Percentiles rank a stretch among this genome's conserved stretches.
phyloP scores from a whole-genome alignment of 2,888 invertebrate species.

The Xanthostigma xanthostigma region DNA sequence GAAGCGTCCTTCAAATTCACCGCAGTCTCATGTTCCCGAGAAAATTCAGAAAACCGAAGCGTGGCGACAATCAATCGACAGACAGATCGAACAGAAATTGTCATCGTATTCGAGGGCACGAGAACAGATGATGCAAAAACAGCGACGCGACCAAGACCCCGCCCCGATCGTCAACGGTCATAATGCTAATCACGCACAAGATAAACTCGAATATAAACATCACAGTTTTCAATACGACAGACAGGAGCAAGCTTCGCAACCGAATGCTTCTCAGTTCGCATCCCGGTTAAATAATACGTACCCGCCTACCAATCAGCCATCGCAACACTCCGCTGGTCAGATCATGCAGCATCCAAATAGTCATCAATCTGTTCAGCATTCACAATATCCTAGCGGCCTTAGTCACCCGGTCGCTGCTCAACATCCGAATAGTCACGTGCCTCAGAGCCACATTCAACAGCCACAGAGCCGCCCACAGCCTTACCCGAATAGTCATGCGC shows the following conservation, averaged over 20 bases:
- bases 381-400: no score
- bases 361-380: no score
- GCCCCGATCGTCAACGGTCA: no score
- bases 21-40: constrained; percentile 20
- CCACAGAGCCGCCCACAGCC: not conserved
- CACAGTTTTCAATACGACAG: constrained; percentile 10
- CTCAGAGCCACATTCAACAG: not conserved
- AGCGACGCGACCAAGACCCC: constrained; percentile 8
- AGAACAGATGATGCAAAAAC: constrained; percentile 17
- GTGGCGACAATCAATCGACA: constrained; percentile 37
- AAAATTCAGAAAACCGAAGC: constrained; percentile 35
- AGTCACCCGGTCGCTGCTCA: constrained; percentile 6
- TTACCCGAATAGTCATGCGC: not conserved
- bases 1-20: no score
- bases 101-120: constrained; percentile 23
- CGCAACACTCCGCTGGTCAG: no score
- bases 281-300: no score
- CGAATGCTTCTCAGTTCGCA: constrained; percentile 7
- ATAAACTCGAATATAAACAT: constrained; percentile 6
- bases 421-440: constrained; percentile 6
- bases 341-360: no score
- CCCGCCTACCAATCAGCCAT: no score
- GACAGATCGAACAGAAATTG: constrained; percentile 37
- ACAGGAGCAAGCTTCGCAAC: constrained; percentile 17
- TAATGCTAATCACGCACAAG: no score